These are phyloP conservation scores for Urosaurus nigricauda DNA, from an alignment of 2,797 vertebrate genomes.

Conservation along the genomic window DNA sequence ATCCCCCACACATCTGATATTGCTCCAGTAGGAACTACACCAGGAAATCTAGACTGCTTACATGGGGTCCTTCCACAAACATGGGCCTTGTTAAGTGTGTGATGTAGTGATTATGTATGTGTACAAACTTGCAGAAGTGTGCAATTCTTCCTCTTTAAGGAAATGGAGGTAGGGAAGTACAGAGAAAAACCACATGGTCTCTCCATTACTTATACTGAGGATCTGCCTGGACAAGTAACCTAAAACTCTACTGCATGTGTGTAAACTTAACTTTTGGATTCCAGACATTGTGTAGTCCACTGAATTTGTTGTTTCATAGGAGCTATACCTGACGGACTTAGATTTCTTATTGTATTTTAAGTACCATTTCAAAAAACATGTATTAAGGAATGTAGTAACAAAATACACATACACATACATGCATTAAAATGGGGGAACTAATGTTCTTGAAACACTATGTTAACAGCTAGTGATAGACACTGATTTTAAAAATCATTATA, in stretches of 20 bases:
- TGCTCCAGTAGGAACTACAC: not conserved
- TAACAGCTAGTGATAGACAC: conserved; percentile 32
- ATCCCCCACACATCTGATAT: not conserved
- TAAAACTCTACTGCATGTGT: not conserved
- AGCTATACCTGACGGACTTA: conserved; percentile 35
- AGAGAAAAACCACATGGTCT: not conserved
- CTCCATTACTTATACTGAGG: not conserved
- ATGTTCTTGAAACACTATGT: conserved; percentile 18
- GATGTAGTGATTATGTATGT: not conserved
- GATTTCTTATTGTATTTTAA: conserved; percentile 31
- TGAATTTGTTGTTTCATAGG: not conserved
- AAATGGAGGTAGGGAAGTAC: not conserved
- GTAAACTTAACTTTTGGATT: conserved; percentile 1
- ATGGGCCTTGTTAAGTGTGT: not conserved
- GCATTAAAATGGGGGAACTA: conserved; percentile 11
- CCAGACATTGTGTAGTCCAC: not conserved
- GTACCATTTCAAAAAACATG: not conserved
- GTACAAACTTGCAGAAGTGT: not conserved
- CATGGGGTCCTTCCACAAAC: not conserved
- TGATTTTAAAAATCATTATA: not conserved
- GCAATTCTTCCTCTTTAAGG: conserved; percentile 7
- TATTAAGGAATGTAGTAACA: not conserved
- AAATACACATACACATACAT: not conserved
- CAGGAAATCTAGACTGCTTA: not conserved
- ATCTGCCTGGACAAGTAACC: not conserved